Evolutionary conservation across 2,888 invertebrate species (phyloP).

Genomic region (Coenonympha glycerion): DNA sequence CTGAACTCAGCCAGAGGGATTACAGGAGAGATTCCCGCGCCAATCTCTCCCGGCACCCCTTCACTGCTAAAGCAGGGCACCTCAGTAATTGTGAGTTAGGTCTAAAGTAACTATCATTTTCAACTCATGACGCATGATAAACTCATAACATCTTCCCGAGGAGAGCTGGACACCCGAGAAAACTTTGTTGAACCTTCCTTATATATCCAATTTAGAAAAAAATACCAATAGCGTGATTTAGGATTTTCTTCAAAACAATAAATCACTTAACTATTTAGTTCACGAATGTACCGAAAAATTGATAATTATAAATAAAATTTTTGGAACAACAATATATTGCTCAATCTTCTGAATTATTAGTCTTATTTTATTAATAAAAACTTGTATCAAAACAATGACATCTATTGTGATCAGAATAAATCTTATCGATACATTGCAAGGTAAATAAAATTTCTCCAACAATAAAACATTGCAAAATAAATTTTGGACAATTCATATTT

Average conservation of each 20-base stretch:
- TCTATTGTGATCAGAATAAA: neutral
- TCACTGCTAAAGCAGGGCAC: slow-evolving; percentile 41
- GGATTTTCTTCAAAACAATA: neutral
- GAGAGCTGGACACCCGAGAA: slow-evolving; percentile 55
- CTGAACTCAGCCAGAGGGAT: slow-evolving; percentile 52
- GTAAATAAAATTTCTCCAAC: too few relatives aligned
- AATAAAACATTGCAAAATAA: too few relatives aligned
- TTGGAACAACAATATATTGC: neutral
- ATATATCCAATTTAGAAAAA: slow-evolving; percentile 21
- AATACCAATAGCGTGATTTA: slow-evolving; percentile 40
- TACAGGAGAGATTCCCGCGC: slow-evolving; percentile 46
- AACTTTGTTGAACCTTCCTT: neutral
- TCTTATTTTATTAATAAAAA: too few relatives aligned
- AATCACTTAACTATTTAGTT: neutral
- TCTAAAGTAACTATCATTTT: slow-evolving; percentile 31
- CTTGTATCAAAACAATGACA: too few relatives aligned
- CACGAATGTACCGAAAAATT: neutral
- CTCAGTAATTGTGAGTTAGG: slow-evolving; percentile 16
- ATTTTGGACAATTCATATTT: too few relatives aligned
- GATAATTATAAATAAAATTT: neutral
- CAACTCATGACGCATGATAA: slow-evolving; percentile 33
- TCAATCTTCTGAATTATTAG: neutral
- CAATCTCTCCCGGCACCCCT: slow-evolving; percentile 43
- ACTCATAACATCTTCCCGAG: slow-evolving; percentile 55
- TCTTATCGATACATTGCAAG: too few relatives aligned